Evolutionary conservation across 1,140 invertebrate species (phyloP).

Genomic region (Kradibia gibbosae): DNA sequence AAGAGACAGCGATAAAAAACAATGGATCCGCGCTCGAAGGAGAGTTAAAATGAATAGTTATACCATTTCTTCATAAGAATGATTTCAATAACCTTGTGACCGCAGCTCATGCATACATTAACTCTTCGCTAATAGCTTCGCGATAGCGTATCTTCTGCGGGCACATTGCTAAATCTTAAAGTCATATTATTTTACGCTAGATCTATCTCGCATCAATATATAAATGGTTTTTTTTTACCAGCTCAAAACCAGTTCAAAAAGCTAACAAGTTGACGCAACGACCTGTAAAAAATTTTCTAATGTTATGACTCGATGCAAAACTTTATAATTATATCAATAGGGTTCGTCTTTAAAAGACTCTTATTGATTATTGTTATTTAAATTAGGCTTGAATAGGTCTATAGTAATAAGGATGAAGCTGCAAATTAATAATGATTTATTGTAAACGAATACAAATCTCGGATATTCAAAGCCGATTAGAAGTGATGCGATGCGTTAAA

Average conservation of each 20-base stretch:
- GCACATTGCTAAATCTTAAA: slow-evolving; percentile 21
- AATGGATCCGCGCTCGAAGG: slow-evolving; percentile 13
- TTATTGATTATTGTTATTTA: slow-evolving; percentile 67
- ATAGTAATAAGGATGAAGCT: slow-evolving; percentile 51
- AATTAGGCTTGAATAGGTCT: slow-evolving; percentile 54
- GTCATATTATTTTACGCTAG: neutral
- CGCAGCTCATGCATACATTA: slow-evolving; percentile 30
- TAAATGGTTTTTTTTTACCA: slow-evolving; percentile 15
- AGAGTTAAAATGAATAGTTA: slow-evolving; percentile 13
- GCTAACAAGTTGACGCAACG: slow-evolving; percentile 24
- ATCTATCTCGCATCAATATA: neutral
- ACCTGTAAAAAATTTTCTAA: slow-evolving; percentile 61
- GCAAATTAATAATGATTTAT: slow-evolving; percentile 61
- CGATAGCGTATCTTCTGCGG: neutral
- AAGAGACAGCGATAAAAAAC: slow-evolving; percentile 33
- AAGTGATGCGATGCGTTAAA: neutral
- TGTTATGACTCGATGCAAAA: slow-evolving; percentile 54
- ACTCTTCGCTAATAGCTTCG: neutral
- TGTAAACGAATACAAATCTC: slow-evolving; percentile 24
- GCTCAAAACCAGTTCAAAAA: neutral
- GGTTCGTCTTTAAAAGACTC: slow-evolving; percentile 53
- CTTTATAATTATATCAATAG: slow-evolving; percentile 60
- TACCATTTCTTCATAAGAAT: slow-evolving; percentile 31
- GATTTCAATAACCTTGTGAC: slow-evolving; percentile 17
- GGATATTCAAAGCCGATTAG: slow-evolving; percentile 33